phyloP scores from a whole-genome alignment of 2,888 invertebrate species.

The Tholera decimalis region DNA sequence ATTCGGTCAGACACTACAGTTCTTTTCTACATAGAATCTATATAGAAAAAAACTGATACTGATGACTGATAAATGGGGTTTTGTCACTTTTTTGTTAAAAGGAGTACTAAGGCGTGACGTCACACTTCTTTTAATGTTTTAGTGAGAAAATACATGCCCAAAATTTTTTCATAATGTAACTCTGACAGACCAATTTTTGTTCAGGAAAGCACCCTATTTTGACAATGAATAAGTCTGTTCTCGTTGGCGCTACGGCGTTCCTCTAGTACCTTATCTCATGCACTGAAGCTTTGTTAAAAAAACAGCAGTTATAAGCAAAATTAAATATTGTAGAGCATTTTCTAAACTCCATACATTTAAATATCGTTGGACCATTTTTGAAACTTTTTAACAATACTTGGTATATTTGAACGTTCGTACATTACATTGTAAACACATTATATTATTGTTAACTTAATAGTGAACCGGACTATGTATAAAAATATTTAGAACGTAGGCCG shows the following conservation, averaged over 20 bases:
- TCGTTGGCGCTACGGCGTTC: not conserved
- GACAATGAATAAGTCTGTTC: not conserved
- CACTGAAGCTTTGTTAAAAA: not conserved
- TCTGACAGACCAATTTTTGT: no score
- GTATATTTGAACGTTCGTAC: not conserved
- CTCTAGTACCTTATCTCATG: not conserved
- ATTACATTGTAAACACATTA: not conserved
- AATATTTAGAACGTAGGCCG: not conserved
- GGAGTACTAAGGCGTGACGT: no score
- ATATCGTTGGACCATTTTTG: conserved; percentile 6
- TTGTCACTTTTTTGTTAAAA: no score
- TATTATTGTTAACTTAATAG: not conserved
- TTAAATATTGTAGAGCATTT: not conserved
- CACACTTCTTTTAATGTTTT: no score
- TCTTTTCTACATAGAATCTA: no score
- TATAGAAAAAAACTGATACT: no score
- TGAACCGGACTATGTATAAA: not conserved
- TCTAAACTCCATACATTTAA: not conserved
- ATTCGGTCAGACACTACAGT: no score
- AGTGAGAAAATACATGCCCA: no score
- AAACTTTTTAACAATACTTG: not conserved
- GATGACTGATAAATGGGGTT: no score
- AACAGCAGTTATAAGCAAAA: not conserved
- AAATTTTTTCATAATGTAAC: no score
- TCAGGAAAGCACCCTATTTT: no score